These are phyloP conservation scores for Macrophya alboannulata DNA, from an alignment of 2,888 invertebrate species.

Conservation along the genomic window DNA sequence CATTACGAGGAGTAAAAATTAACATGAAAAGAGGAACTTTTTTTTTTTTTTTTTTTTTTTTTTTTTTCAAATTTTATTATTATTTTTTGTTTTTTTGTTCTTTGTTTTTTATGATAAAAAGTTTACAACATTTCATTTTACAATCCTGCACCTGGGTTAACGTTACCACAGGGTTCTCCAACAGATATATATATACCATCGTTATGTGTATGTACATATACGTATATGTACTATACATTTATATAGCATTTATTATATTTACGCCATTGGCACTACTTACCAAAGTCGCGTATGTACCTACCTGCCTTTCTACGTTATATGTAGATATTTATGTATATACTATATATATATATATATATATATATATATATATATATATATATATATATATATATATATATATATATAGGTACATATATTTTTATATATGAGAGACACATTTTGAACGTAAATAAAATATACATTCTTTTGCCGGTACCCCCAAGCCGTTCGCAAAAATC, in stretches of 20 bases:
- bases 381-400: neutral
- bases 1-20: constrained; percentile 67
- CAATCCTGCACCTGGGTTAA: constrained; percentile 34
- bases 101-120: constrained; percentile 26
- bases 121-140: constrained; percentile 57
- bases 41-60: neutral
- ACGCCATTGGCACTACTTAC: neutral
- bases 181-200: neutral
- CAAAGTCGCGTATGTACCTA: neutral
- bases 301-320: neutral
- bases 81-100: neutral
- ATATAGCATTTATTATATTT: constrained; percentile 9
- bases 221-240: neutral
- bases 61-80: no score
- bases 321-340: neutral
- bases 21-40: constrained; percentile 68
- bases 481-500: constrained; percentile 2
- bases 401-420: neutral
- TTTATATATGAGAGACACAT: neutral
- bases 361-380: neutral
- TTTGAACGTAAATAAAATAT: neutral
- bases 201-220: constrained; percentile 14
- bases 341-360: neutral
- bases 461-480: constrained; percentile 4
- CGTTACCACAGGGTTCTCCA: neutral